These are phyloP conservation scores for Stictonetta naevosa DNA, from an alignment of 2,113 vertebrate species.

Conservation along the genomic window DNA sequence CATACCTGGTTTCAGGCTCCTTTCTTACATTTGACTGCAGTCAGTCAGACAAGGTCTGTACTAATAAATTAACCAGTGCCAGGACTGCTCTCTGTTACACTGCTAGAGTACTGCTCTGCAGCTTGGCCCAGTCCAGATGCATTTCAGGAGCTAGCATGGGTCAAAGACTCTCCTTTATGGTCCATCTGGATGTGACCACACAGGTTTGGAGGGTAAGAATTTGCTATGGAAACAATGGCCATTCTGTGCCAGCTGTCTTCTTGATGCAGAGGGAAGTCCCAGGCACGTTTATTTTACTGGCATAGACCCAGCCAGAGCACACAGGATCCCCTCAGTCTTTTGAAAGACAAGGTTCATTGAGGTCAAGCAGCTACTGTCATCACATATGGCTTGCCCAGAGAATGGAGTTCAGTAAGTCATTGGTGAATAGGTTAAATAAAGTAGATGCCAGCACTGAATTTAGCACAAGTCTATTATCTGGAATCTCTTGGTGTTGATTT, in stretches of 20 bases:
- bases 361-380: conserved; percentile 1
- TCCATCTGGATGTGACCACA: background rate
- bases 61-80: background rate
- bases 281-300: background rate
- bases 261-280: background rate
- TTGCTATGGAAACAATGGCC: background rate
- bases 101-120: background rate
- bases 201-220: background rate
- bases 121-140: background rate
- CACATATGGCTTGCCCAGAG: background rate
- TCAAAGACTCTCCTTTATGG: background rate
- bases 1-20: background rate
- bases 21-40: background rate
- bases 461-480: conserved; percentile 56
- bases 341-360: background rate
- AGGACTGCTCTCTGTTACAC: background rate
- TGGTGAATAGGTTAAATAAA: conserved; percentile 54
- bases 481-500: conserved; percentile 61
- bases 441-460: conserved; percentile 6
- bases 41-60: background rate
- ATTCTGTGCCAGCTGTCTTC: background rate
- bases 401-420: conserved; percentile 32
- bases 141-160: background rate
- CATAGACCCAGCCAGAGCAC: background rate
- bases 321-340: background rate